Evolutionary conservation across 2,888 invertebrate genomes (phyloP), one percentile per base, ranked within the genome.

Genomic region (Lycophotia porphyrea): DNA sequence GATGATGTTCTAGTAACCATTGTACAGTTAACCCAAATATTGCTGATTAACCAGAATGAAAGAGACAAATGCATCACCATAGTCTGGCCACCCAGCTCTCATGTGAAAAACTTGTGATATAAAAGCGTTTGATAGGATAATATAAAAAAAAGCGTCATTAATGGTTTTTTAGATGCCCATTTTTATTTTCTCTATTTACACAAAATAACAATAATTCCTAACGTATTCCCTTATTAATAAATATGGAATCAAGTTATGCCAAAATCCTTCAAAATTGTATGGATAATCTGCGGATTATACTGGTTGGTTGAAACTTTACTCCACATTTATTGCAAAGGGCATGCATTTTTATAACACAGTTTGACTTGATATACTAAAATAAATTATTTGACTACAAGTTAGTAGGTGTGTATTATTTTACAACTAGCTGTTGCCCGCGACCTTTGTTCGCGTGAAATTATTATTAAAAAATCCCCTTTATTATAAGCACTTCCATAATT

Each of bases 371-470:
- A 15, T n/a, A 44, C n/a, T 27, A 47, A 34, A 71, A 72, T 47
- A 72, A 27, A 47, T 47, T 49, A 49, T 72, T 73, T 71, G 18
- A n/a, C 2, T 49, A 71, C 34, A 47, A 47, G 1, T 71, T 9
- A 1, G 5, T 49, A n/a, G 0, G 5, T 44, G 39, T 70, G n/a
- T 68, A 21, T 13, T 21, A 63, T 34, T 72, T 24, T 24, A 71
- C 74, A 74, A 21, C 21, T 58, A 74, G n/a, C n/a, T n/a, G n/a
- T n/a, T n/a, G n/a, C n/a, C n/a, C n/a, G n/a, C n/a, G n/a, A n/a
- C n/a, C n/a, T n/a, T n/a, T n/a, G n/a, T n/a, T n/a, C n/a, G n/a
- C n/a, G n/a, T n/a, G n/a, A n/a, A n/a, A n/a, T n/a, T n/a, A n/a
- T n/a, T n/a, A n/a, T n/a, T n/a, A n/a, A n/a, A n/a, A n/a, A n/a